Evolutionary conservation across 2,113 vertebrate genomes (phyloP), one percentile per base, ranked within the genome.

Genomic region (human (Homo sapiens)): DNA sequence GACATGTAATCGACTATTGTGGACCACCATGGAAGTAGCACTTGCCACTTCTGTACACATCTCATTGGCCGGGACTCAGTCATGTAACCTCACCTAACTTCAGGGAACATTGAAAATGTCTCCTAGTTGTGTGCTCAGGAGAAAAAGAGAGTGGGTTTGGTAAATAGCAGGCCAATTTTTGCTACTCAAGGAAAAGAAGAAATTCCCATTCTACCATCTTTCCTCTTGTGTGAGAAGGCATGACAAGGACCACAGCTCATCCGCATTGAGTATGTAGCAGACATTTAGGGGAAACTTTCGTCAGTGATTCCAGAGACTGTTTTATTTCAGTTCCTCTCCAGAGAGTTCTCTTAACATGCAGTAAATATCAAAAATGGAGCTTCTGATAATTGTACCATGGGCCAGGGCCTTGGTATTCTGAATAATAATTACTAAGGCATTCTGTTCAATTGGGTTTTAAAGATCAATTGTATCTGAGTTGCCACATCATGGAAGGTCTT

Each of bases 181-280:
- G 25, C 13, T 6, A 1, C 10, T n/a, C 30, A 16, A 75, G 16
- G 20, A 22, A n/a, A 48, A 55, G 11, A 22, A 73, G 17, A 38
- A 30, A 27, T 1, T 20, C 27, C 10, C 2, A 9, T 17, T 40
- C n/a, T 55, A 18, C 50, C 9, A 3, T 27, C 8, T 11, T 12
- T 10, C 30, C 18, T 66, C 43, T 45, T 76, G 10, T 23, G 1
- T 48, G 3, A 61, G 18, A 70, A 83, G 55, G 6, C 35, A 8
- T 1, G 35, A 16, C 3, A 27, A 17, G 0, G 8, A 8, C 13
- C 14, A 3, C 14, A 1, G 27, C 17, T 1, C 4, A 17, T 16
- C 32, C 30, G 35, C 16, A 30, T 11, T 57, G 7, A 12, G 18
- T 18, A 22, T 40, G 27, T 0, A 59, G 12, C 2, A n/a, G 8